Base-by-base conservation (phyloP, 1,140 invertebrate genomes). In the Triops longicaudatus region DNA sequence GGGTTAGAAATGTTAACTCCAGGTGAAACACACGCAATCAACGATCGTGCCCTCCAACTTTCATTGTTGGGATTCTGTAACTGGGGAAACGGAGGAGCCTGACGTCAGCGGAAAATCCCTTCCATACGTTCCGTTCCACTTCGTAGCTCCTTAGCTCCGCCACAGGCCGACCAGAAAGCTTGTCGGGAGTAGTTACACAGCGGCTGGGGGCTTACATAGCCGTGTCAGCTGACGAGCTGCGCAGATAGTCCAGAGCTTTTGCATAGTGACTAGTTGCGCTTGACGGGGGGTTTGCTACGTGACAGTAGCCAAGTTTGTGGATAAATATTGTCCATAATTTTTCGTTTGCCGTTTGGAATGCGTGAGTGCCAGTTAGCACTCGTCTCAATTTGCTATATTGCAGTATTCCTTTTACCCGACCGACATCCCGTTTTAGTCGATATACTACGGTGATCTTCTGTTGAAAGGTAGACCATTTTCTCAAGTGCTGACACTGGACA, bases 81-180 rank as follows among this genome's bases (percentile, higher is more conserved):
- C 31, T 37, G 31, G 31, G 31, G 31, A 4, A 37, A 37, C 31
- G 7, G 31, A 37, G 31, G 31, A 37, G 31, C 31, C 50, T 63
- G 50, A 63, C 50, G 50, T 63, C 50, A 63, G 50, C 50, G 50
- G 50, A 63, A 63, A 63, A 63, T 63, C 50, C 50, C 50, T 63
- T 22, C 7, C n/a, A 5, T 63, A 22, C 17, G 50, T 63, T 63
- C 50, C 50, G 50, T 63, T 63, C 50, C 22, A 63, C 22, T 63
- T 63, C 10, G 50, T 63, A n/a, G 50, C 50, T 10, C 22, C 50
- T 37, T 63, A 9, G n/a, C 50, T n/a, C 22, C 50, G 50, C 50
- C 50, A 37, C 50, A 63, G 50, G 17, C 50, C 22, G 22, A 63
- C 50, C 50, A 22, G 50, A 63, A 63, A 63, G n/a, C 50, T 63